Evolutionary conservation across 2,113 vertebrate species (phyloP).

Genomic region (Phycodurus eques): DNA sequence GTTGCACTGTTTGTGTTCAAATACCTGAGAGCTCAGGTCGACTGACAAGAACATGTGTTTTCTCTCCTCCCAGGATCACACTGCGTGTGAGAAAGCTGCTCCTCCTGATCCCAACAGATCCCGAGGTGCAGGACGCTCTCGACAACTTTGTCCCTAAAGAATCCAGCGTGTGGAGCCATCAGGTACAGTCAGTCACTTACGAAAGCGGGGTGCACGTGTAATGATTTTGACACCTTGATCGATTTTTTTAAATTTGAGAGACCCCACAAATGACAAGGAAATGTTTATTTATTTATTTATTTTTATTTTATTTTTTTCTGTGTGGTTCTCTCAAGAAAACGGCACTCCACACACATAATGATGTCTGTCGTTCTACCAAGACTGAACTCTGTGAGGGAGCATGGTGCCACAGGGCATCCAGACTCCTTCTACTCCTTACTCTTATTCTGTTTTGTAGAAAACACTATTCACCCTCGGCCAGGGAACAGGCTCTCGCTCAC

Average conservation of each 20-base stretch:
- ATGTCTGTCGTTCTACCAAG: neutral
- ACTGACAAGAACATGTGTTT: neutral
- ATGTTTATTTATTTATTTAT: no score
- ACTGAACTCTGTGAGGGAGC: neutral
- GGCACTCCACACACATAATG: neutral
- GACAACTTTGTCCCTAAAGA: slow-evolving; percentile 86
- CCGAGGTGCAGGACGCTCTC: slow-evolving; percentile 95
- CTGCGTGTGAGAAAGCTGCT: slow-evolving; percentile 92
- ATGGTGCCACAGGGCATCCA: neutral
- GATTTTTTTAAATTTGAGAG: neutral
- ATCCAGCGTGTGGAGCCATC: slow-evolving; percentile 82
- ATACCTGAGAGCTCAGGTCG: neutral
- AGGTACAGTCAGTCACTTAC: slow-evolving; percentile 54
- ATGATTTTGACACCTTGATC: no score
- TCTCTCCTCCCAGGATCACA: slow-evolving; percentile 80
- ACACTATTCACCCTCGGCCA: slow-evolving; percentile 86
- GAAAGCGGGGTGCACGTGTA: neutral
- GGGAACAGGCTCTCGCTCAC: slow-evolving; percentile 89
- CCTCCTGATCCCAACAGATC: slow-evolving; percentile 94
- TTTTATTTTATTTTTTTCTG: neutral
- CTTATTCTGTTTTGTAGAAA: slow-evolving; percentile 74
- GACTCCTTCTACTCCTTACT: neutral
- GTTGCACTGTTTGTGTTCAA: no score
- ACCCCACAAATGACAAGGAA: neutral
- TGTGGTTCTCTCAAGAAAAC: neutral